phyloP scores from a whole-genome alignment of 2,113 vertebrate species.

The Rhodinocichla rosea region DNA sequence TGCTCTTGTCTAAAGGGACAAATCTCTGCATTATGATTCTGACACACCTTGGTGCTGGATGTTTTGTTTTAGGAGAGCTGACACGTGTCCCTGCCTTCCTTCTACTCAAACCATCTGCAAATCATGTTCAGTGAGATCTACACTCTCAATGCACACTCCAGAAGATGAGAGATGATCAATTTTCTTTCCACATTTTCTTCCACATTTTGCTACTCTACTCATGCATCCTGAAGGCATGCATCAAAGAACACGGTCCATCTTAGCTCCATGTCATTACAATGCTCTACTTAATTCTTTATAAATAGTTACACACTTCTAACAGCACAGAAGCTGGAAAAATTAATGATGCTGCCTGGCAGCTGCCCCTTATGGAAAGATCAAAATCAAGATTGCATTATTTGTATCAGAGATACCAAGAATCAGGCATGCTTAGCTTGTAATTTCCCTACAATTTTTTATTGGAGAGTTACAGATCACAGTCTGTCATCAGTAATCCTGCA shows the following conservation, averaged over 20 bases:
- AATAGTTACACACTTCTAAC: neutral
- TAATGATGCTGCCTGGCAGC: neutral
- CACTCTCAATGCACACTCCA: accelerated
- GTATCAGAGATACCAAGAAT: neutral
- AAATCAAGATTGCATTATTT: neutral
- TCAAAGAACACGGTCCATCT: neutral
- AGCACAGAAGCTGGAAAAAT: neutral
- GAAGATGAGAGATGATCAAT: neutral
- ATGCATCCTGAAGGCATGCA: neutral
- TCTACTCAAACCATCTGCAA: neutral
- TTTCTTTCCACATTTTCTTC: no score
- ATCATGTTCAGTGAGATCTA: neutral
- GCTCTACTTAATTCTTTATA: neutral
- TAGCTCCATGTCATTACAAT: neutral
- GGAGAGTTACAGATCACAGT: neutral
- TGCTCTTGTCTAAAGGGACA: neutral
- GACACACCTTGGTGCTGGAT: accelerated
- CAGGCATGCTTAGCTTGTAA: neutral
- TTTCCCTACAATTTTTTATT: neutral
- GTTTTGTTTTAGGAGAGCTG: neutral
- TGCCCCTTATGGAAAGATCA: neutral
- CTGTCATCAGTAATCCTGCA: neutral
- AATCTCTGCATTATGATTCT: neutral
- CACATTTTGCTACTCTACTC: neutral
- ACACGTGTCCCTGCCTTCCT: neutral